phyloP scores from a whole-genome alignment of 2,888 invertebrate species.

The Euzetes globulus region DNA sequence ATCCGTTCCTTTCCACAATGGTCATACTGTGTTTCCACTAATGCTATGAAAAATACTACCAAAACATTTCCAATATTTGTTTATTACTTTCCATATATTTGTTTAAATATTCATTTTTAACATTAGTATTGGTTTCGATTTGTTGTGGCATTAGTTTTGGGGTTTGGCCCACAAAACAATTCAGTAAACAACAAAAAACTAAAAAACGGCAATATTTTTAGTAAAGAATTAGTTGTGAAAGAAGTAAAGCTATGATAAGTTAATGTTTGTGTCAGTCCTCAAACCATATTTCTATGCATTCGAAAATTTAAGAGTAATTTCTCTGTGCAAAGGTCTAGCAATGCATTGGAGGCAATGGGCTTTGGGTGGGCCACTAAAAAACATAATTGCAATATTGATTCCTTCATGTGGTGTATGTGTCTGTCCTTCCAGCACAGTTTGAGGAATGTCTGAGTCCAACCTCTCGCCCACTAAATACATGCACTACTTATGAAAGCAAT shows the following conservation, averaged over 20 bases:
- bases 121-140: background rate
- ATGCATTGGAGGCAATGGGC: background rate
- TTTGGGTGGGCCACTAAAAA: constrained; percentile 14
- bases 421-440: background rate
- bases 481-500: constrained; percentile 7
- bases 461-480: constrained; percentile 20
- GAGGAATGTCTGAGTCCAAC: constrained; percentile 12
- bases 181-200: background rate
- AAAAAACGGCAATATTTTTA: background rate
- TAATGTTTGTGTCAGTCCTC: background rate
- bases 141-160: background rate
- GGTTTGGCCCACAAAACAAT: background rate
- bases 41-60: background rate
- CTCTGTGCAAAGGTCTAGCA: background rate
- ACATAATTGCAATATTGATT: constrained; percentile 19
- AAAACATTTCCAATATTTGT: background rate
- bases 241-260: background rate
- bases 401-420: constrained; percentile 13
- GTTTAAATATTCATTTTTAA: background rate
- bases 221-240: background rate
- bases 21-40: background rate
- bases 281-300: background rate
- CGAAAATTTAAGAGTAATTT: background rate
- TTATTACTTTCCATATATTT: background rate
- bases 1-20: background rate